Evolutionary conservation across 2,113 vertebrate species (phyloP), one percentile per base, ranked within the genome.

Genomic region (Atractosteus spatula): DNA sequence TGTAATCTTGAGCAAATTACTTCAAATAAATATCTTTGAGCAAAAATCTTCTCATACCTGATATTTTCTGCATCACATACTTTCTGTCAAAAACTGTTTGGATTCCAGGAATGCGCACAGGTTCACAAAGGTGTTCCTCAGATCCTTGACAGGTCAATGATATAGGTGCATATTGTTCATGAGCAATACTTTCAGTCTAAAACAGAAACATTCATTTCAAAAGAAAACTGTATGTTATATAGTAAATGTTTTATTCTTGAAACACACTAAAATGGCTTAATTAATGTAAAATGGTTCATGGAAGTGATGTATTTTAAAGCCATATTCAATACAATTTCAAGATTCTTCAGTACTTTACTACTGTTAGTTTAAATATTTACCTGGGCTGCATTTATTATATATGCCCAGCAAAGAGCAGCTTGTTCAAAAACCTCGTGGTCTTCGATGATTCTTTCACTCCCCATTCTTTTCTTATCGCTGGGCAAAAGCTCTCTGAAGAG

Each of bases 401-500:
- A 75, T 16, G 82, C 85, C 87, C 87, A 89, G 72, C 87, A 89
- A 71, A 75, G 74, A 62, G 76, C 10, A 2, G 86, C 72, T 56
- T 85, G 70, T 0, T 88, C 87, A 86, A 88, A 88, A 47, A 89
- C 80, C 13, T 87, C 69, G 2, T 59, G 11, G 70, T 89, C 85
- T 3, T 82, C 72, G 5, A 89, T 82, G 43, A 78, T 0, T 56
- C 70, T 77, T 0, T 72, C 74, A 5, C 8, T 51, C 4, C 56
- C 77, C 29, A 1, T 70, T 8, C 44, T 42, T 55, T 64, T 71
- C 61, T 69, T 67, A 13, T 2, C 73, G 41, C 72, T 70, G 5
- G 86, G 83, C 55, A 89, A 72, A 74, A 89, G 71, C 47, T 85
- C 80, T 65, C 87, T 81, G 69, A 88, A 89, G 44, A 89, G 87